Evolutionary conservation across 1,140 invertebrate species (phyloP), one percentile per base, ranked within the genome.

Genomic region (Drosophila trapezifrons): DNA sequence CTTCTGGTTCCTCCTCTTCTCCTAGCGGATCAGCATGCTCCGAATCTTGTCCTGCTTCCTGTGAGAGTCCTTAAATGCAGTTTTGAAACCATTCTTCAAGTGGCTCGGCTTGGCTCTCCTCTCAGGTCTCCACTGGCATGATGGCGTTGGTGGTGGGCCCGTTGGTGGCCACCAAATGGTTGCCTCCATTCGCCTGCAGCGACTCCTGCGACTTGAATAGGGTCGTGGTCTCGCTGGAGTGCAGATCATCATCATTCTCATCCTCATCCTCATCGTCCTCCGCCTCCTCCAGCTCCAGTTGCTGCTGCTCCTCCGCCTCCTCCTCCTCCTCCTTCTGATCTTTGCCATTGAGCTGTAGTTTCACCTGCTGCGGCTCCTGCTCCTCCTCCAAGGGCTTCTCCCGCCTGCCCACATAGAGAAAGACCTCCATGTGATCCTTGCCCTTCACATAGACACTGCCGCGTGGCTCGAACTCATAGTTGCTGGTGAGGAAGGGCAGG

Each of bases 391-490:
- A 13, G 2, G 49, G 66, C 22, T 66, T 43, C 12, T 63, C 47
- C 17, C 70, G 54, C 1, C 90, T 78, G 35, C 64, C 63, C 3
- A 82, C 91, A 17, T 62, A 92, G 29, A 98, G 93, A 92, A 95
- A 98, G 5, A 97, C 96, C 82, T 97, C 95, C 97, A 98, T 98
- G 80, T 98, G 94, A 85, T 98, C 97, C 93, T 99, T 99, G 6
- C 98, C 98, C 93, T 99, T 99, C 1, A 99, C 97, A 84, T 96
- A 98, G 4, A 98, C 96, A 70, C 95, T 95, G 4, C 98, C 98
- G 6, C 98, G 94, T 0, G 94, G 95, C 86, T 98, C 96, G 72
- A 98, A 96, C 51, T 95, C 94, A 83, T 97, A 98, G 45, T 92
- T 92, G 2, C 93, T 91, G n/a, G 93, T 92, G 1, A 98, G 92